These are phyloP conservation scores for Lytechinus pictus DNA, from an alignment of 35 echinoderm and acorn worm species.

Conservation along the genomic window DNA sequence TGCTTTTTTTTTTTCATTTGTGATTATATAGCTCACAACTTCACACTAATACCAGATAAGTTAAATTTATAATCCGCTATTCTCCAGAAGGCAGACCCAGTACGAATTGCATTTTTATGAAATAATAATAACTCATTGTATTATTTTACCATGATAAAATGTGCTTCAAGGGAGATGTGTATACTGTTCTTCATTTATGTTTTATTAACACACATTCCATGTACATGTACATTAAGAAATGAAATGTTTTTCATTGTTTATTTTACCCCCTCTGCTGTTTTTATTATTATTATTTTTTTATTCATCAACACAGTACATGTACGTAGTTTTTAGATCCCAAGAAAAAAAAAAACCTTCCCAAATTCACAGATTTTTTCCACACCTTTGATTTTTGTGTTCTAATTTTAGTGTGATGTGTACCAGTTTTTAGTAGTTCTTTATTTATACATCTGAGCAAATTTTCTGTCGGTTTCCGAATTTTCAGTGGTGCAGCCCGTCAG, in stretches of 20 bases:
- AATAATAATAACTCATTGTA: not conserved
- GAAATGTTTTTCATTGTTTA: not conserved
- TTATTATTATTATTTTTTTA: not conserved
- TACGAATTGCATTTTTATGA: not conserved
- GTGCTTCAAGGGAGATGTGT: not conserved
- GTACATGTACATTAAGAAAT: not conserved
- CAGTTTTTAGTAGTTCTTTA: conserved; percentile 36
- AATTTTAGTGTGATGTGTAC: conserved; percentile 52
- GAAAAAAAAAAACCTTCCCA: not conserved
- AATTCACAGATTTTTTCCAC: not conserved
- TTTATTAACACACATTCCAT: not conserved
- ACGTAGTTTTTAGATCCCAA: conserved; percentile 21
- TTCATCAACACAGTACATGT: not conserved
- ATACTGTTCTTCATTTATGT: not conserved
- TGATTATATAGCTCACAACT: not conserved
- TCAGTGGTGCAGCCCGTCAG: conserved; percentile 48
- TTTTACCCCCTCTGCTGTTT: not conserved
- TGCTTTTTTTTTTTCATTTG: not conserved
- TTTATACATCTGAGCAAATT: conserved; percentile 41
- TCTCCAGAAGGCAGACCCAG: not conserved
- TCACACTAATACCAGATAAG: not conserved
- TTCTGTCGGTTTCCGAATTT: conserved; percentile 57
- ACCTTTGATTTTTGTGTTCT: conserved; percentile 8
- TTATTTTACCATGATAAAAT: not conserved
- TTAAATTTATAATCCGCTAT: not conserved